Evolutionary conservation across 2,113 vertebrate species (phyloP), one percentile per base, ranked within the genome.

Genomic region (Ceyx melanurus): DNA sequence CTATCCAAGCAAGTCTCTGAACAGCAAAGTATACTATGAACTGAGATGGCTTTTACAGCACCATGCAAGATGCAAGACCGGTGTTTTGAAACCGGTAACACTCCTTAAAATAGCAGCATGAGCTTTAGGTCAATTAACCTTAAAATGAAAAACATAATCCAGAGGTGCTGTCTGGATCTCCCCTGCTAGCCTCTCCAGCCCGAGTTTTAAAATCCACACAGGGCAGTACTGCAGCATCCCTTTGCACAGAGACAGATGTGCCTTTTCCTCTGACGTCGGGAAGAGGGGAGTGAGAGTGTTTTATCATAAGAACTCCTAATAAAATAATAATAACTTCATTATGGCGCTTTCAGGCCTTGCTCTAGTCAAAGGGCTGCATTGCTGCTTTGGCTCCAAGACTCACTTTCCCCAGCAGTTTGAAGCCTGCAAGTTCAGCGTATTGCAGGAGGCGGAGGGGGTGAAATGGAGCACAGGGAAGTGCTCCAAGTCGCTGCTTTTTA

Each of bases 291-390:
- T 6, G 56, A 29, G n/a, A 58, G 48, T 42, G 74, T 75, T 93
- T 95, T 92, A 86, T 89, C 86, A 78, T 66, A 74, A 90, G 82
- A 94, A 90, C 71, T 56, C 37, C 82, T 97, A 95, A 96, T 97
- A 94, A 96, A 97, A 96, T 95, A 96, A 88, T 96, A 93, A 96
- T 95, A 96, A 93, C 95, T 96, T 96, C 91, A 94, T 96, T 93
- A 95, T 37, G 76, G 92, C 5, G 11, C 90, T 92, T 88, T 88
- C 72, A 86, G 92, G 78, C 75, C 93, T 87, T 64, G 58, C 80
- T 80, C n/a, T 74, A 85, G 81, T 90, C 86, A 72, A 58, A 82
- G 86, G 89, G 72, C 10, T 90, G 90, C 86, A 56, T 53, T 58
- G 88, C 37, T 75, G 13, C 58, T 89, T 94, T 90, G 92, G 77